A percentile compares a stretch with the other conserved stretches of the same genome.
These are phyloP conservation scores for Gymnoscopelus braueri DNA, from an alignment of 2,797 vertebrate species.

Conservation along the genomic window DNA sequence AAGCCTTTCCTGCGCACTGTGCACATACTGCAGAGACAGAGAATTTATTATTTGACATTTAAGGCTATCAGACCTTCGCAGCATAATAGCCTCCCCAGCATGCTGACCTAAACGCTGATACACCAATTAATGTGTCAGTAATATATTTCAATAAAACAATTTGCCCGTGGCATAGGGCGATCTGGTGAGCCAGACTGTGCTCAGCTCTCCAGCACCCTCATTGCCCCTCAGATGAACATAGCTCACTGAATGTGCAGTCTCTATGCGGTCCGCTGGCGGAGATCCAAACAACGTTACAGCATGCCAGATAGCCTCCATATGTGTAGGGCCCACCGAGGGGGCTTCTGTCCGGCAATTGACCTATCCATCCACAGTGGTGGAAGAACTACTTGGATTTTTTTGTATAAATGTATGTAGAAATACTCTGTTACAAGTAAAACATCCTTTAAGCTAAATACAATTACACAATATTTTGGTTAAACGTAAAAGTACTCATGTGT, in stretches of 20 bases:
- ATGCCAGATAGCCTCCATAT: constrained; percentile 55
- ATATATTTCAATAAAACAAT: constrained; percentile 47
- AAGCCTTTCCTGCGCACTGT: too few species aligned
- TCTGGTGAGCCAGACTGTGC: constrained; percentile 45
- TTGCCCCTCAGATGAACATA: constrained; percentile 50
- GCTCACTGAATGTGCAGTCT: constrained; percentile 47
- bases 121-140: constrained; percentile 49
- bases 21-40: too few species aligned
- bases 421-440: too few species aligned
- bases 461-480: too few species aligned
- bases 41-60: too few species aligned
- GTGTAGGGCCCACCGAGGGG: constrained; percentile 30
- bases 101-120: constrained; percentile 40
- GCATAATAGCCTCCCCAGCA: constrained; percentile 17
- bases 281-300: constrained; percentile 61
- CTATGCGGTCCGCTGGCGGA: constrained; percentile 45
- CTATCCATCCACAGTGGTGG: too few species aligned
- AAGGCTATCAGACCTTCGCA: constrained; percentile 25
- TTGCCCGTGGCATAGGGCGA: constrained; percentile 39
- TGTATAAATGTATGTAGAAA: too few species aligned
- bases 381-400: too few species aligned
- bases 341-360: constrained; percentile 3
- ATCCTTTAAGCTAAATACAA: too few species aligned
- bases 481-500: too few species aligned
- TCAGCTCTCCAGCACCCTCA: constrained; percentile 41